Conservation (phyloP, 1,140 invertebrate genomes). For the Drosophila pandora region DNA sequence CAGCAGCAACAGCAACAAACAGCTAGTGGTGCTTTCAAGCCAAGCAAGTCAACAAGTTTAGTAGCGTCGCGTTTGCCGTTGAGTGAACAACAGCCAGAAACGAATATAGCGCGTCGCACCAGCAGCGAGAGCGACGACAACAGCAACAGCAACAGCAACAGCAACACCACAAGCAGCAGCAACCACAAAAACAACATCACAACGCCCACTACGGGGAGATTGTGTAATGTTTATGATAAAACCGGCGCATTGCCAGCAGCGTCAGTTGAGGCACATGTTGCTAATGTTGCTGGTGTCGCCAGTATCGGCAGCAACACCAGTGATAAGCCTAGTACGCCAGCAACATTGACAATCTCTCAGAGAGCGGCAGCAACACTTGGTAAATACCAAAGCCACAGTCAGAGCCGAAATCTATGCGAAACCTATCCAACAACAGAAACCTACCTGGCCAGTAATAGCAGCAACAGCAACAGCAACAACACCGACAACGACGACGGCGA, state of each 20-base stretch:
- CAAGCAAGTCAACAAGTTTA: slow-evolving; percentile 75
- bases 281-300: not conserved
- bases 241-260: slow-evolving; percentile 24
- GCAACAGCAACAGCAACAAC: slow-evolving; percentile 35
- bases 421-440: slow-evolving; percentile 68
- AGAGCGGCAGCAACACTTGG: slow-evolving; percentile 47
- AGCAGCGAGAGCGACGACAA: slow-evolving; percentile 21
- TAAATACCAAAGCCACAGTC: slow-evolving; percentile 52
- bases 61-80: slow-evolving; percentile 73
- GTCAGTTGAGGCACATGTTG: slow-evolving; percentile 38
- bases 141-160: slow-evolving; percentile 32
- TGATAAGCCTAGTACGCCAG: slow-evolving; percentile 42
- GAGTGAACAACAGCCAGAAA: slow-evolving; percentile 67
- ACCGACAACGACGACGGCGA: slow-evolving; percentile 22
- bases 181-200: slow-evolving; percentile 32
- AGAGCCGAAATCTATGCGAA: slow-evolving; percentile 73
- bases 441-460: slow-evolving; percentile 75
- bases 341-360: slow-evolving; percentile 39
- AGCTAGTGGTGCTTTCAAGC: slow-evolving; percentile 64
- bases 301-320: slow-evolving; percentile 8
- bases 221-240: slow-evolving; percentile 78
- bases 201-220: slow-evolving; percentile 72
- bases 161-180: slow-evolving; percentile 25
- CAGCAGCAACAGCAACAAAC: slow-evolving; percentile 47
- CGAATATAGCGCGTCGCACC: slow-evolving; percentile 54